Base-by-base conservation (phyloP, 2,888 invertebrate species). In the Mythimna albipuncta region DNA sequence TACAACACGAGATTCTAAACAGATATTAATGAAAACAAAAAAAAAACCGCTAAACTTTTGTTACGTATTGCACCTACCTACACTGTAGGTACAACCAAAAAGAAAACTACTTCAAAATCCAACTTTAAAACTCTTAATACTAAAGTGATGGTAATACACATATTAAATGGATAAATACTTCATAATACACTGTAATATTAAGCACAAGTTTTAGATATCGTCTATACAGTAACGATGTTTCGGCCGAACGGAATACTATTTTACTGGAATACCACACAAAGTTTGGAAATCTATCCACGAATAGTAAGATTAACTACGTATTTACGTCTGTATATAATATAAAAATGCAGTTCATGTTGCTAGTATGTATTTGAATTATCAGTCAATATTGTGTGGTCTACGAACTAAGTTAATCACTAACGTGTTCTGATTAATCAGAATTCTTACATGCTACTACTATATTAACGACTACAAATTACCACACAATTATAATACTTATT, bases 1-100 rank as follows among this genome's bases (percentile, higher is more conserved):
- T 71, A 58, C 61, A 74, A 72, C 58, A 55, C 44, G 83, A 81
- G 81, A 82, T 82, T 83, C 83, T 70, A 59, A 50, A 67, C 59
- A 10, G 13, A 70, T 64, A 41, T 72, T 50, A 69, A 59, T 54
- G 2, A 63, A 65, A 73, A 65, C n/a, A 62, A 61, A 58, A 19
- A 61, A 1, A 65, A 55, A 19, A 44, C 59, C 35, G 54, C n/a
- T 1, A 61, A 16, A 52, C 13, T 19, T 79, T 61, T 26, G 64
- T 55, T 61, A 61, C 50, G 3, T 21, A 55, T 13, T 61, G 41
- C 41, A 32, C 4, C 4, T 38, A 38, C 35, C 1, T 44, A 41
- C 2, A 54, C 32, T 32, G 52, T 50, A 41, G 61, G 21, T 61
- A 63, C 32, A 67, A 75, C 19, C 16, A 69, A 78, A 57, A 65